These are phyloP conservation scores for Microchirus variegatus DNA, from an alignment of 2,797 vertebrate genomes.

Conservation along the genomic window DNA sequence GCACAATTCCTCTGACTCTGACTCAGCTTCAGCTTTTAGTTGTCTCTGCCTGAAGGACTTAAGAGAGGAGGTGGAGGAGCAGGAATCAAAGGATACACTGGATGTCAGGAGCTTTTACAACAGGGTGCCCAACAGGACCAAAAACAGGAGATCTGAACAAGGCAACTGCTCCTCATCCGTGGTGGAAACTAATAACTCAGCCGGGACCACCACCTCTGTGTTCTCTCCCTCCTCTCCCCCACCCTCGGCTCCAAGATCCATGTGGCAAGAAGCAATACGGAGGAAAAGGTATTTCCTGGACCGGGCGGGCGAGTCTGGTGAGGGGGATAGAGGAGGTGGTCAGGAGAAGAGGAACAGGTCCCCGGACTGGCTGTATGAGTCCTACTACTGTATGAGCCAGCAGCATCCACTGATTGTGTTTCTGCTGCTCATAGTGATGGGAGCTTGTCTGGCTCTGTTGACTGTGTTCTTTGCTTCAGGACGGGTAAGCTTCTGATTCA, in stretches of 20 bases:
- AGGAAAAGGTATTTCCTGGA: conserved; percentile 77
- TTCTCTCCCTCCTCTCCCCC: conserved; percentile 58
- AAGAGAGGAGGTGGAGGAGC: conserved; percentile 55
- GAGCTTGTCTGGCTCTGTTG: conserved; percentile 93
- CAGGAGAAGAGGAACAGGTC: conserved; percentile 74
- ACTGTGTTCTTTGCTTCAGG: conserved; percentile 96
- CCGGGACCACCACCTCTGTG: conserved; percentile 47
- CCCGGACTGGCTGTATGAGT: conserved; percentile 91
- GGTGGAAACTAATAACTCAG: conserved; percentile 69
- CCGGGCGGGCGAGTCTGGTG: conserved; percentile 58
- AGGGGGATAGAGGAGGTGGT: conserved; percentile 61
- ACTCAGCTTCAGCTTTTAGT: conserved; percentile 64
- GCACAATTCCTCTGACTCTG: conserved; percentile 65
- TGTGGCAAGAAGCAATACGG: conserved; percentile 87
- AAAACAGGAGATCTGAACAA: conserved; percentile 54
- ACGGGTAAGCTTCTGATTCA: conserved; percentile 87
- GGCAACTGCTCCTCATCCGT: conserved; percentile 58
- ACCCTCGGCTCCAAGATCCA: conserved; percentile 76
- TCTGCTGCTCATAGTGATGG: conserved; percentile 97
- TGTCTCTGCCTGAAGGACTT: conserved; percentile 75
- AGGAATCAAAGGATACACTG: conserved; percentile 51
- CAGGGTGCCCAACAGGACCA: conserved; percentile 60
- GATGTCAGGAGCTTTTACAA: conserved; percentile 60
- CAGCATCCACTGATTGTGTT: conserved; percentile 98
- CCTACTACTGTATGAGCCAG: conserved; percentile 98